Evolutionary conservation across 2,888 invertebrate species (phyloP), one percentile per base, ranked within the genome.

Genomic region (Drosophila longiperda): DNA sequence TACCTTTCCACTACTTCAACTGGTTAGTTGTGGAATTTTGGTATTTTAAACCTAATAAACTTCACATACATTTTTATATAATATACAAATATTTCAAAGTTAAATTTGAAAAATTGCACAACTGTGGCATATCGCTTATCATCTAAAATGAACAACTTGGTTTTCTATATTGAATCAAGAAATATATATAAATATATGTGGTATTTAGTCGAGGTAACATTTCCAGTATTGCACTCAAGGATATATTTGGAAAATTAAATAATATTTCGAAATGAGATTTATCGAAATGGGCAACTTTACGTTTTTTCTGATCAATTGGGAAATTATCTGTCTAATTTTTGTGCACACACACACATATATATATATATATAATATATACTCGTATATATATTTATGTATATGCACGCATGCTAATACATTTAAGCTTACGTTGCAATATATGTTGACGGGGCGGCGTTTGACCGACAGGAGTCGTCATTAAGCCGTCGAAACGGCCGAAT

Each of bases 371-470:
- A n/a, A n/a, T n/a, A n/a, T n/a, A n/a, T n/a, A n/a, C n/a, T n/a
- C n/a, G n/a, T 36, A 36, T 36, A 36, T 17, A 36, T 33, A 33
- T 33, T 11, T 34, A 23, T 23, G 23, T 40, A 62, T 40, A 36
- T 15, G 57, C 11, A 55, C 34, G 29, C 36, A 29, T 40, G 23
- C 36, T 32, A 26, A 26, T 48, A 26, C 52, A 17, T 55, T 64
- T 26, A 63, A 79, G 62, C 15, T 74, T 42, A 38, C 50, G 34
- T 38, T 54, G 69, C 66, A 69, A 63, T 26, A n/a, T 70, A 29
- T 58, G 80, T 80, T 75, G 75, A 75, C 61, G 57, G 54, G 61
- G 66, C 77, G 80, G 70, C 75, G 54, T 61, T 61, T 66, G 63
- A 53, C 42, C 76, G 75, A 62, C 71, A 78, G 77, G 77, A 78